Evolutionary conservation across 2,113 vertebrate genomes (phyloP).

Genomic region (Pycnonotus jocosus): DNA sequence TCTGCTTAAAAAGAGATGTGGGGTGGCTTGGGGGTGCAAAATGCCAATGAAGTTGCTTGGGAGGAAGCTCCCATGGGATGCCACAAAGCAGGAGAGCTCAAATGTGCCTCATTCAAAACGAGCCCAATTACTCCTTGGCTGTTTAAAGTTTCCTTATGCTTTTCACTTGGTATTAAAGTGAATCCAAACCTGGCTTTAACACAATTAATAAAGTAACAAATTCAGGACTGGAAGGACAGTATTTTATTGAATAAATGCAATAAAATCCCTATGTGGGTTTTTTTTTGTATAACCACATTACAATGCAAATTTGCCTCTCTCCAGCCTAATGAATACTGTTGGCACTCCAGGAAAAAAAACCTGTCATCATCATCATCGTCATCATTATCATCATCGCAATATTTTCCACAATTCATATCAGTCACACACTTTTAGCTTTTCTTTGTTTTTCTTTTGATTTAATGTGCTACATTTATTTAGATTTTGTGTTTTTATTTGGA

Average conservation of each 20-base stretch:
- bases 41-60: background rate
- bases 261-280: background rate
- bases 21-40: background rate
- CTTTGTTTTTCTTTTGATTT: background rate
- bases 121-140: background rate
- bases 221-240: background rate
- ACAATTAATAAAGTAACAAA: background rate
- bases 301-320: background rate
- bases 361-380: background rate
- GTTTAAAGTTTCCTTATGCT: background rate
- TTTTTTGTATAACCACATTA: background rate
- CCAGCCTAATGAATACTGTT: background rate
- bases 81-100: background rate
- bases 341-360: background rate
- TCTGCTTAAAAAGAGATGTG: background rate
- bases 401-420: background rate
- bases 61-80: background rate
- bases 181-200: background rate
- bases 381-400: background rate
- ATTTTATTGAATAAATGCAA: background rate
- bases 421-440: background rate
- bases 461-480: background rate
- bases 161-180: background rate
- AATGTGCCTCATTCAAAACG: background rate
- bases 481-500: background rate